These are phyloP conservation scores for Hippasteria phrygiana DNA, from an alignment of 53 echinoderm and acorn worm genomes.

Conservation along the genomic window DNA sequence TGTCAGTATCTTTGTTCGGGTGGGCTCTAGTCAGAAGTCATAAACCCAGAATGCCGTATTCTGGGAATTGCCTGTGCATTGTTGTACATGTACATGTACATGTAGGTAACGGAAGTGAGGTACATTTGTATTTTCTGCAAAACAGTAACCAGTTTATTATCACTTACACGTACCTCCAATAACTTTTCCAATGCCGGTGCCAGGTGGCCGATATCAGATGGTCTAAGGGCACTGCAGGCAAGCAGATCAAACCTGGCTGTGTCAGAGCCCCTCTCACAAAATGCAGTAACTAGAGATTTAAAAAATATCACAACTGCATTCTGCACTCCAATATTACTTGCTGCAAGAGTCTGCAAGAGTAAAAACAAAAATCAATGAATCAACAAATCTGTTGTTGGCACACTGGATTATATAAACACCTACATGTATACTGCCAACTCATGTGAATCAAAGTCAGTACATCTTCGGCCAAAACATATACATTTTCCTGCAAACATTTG, in stretches of 20 bases:
- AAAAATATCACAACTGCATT: slow-evolving; percentile 78
- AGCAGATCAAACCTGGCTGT: slow-evolving; percentile 85
- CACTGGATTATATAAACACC: not conserved
- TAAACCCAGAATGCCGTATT: too few relatives aligned
- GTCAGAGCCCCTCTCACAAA: slow-evolving; percentile 55
- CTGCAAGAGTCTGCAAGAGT: slow-evolving; percentile 86
- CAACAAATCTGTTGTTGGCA: not conserved
- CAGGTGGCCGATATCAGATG: slow-evolving; percentile 78
- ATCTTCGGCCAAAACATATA: not conserved
- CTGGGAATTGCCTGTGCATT: too few relatives aligned
- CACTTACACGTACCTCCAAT: slow-evolving; percentile 70
- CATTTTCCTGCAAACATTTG: not conserved
- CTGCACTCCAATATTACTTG: slow-evolving; percentile 71
- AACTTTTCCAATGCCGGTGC: slow-evolving; percentile 67
- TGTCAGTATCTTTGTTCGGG: too few relatives aligned
- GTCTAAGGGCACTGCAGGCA: slow-evolving; percentile 86
- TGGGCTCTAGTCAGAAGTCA: too few relatives aligned
- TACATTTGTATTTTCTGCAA: too few relatives aligned
- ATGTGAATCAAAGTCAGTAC: not conserved
- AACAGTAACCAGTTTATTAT: too few relatives aligned
- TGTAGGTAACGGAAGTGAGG: too few relatives aligned
- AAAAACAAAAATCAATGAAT: not conserved
- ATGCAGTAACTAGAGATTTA: slow-evolving; percentile 69
- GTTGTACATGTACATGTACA: too few relatives aligned
- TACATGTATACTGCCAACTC: not conserved